Evolutionary conservation across 2,888 invertebrate species (phyloP).

Genomic region (Drosophila anceps): DNA sequence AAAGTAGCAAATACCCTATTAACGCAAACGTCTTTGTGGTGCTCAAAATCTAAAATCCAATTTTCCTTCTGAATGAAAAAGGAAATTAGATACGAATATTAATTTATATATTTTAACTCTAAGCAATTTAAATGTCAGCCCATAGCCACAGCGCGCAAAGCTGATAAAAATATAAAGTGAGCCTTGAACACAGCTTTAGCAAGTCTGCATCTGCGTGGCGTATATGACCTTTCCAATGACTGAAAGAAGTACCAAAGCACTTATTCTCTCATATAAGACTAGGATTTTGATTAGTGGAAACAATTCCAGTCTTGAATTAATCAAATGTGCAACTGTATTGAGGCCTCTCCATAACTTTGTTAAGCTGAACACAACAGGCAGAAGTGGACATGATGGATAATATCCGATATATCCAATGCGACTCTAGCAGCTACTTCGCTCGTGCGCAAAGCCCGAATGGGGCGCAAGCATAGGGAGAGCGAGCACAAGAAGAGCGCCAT

Average conservation of each 20-base stretch:
- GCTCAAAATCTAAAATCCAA: neutral
- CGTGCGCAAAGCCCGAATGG: too few species aligned
- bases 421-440: too few species aligned
- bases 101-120: neutral
- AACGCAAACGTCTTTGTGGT: neutral
- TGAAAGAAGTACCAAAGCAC: neutral
- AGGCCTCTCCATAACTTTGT: too few species aligned
- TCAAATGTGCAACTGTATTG: too few species aligned
- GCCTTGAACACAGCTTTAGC: neutral
- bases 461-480: too few species aligned
- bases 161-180: neutral
- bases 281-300: neutral
- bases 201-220: neutral
- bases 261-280: neutral
- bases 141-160: neutral
- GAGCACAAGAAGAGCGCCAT: too few species aligned
- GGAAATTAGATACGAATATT: neutral
- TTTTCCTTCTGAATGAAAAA: neutral
- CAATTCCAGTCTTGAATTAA: neutral
- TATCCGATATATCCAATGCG: too few species aligned
- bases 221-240: neutral
- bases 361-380: too few species aligned
- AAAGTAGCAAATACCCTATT: neutral
- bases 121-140: neutral
- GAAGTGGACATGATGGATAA: too few species aligned